Evolutionary conservation across 2,888 invertebrate genomes (phyloP).

Genomic region (Calliscelio sp.): DNA sequence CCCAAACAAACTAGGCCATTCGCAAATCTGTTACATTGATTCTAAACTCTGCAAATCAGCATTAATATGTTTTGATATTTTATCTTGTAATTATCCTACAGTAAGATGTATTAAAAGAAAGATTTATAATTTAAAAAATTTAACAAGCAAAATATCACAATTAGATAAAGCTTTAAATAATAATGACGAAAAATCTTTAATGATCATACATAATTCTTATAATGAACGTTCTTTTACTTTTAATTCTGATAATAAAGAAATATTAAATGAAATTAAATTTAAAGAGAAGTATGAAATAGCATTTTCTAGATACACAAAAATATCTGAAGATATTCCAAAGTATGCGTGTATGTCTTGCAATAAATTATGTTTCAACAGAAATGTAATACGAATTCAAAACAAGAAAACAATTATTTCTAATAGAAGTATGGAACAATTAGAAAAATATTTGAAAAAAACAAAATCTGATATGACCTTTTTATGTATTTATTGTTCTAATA

Average conservation of each 20-base stretch:
- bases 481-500: conserved; percentile 61
- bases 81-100: neutral
- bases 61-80: neutral
- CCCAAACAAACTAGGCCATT: neutral
- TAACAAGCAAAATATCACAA: neutral
- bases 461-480: conserved; percentile 19
- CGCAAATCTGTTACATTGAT: neutral
- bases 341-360: neutral
- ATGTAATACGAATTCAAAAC: neutral
- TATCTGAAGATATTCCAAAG: neutral
- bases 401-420: neutral
- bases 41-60: neutral
- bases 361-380: conserved; percentile 7
- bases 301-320: neutral
- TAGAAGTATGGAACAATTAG: neutral
- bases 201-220: neutral
- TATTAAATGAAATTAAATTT: neutral
- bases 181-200: neutral
- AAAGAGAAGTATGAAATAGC: neutral
- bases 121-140: neutral
- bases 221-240: too few species aligned
- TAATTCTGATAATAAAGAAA: too few species aligned
- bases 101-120: neutral
- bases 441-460: conserved; percentile 9
- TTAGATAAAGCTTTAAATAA: neutral